Conservation (phyloP, 2,888 invertebrate genomes). For the Sussaba pulchella region DNA sequence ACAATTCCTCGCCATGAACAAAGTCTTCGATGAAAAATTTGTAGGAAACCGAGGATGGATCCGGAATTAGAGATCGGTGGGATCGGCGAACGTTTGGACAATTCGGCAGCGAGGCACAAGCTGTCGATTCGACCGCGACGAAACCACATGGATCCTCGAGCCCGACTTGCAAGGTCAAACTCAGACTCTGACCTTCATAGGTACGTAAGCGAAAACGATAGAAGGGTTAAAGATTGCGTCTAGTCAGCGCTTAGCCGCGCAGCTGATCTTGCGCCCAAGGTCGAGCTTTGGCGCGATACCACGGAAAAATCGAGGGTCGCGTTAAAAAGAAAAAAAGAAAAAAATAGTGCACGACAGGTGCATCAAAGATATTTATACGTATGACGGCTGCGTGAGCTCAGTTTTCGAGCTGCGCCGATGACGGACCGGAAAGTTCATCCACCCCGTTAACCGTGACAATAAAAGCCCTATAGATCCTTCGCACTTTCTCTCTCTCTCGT, state of each 20-base stretch:
- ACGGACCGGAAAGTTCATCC: constrained; percentile 45
- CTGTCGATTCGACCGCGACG: constrained; percentile 90
- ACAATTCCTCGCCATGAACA: constrained; percentile 23
- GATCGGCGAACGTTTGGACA: constrained; percentile 88
- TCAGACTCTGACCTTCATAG: constrained; percentile 75
- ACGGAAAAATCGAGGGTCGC: background rate
- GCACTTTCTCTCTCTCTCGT: too few species aligned
- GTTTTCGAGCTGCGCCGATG: constrained; percentile 6
- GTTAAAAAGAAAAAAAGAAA: background rate
- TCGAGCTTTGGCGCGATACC: constrained; percentile 4
- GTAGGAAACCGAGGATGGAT: constrained; percentile 84
- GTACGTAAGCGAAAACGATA: constrained; percentile 67
- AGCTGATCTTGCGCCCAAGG: constrained; percentile 26
- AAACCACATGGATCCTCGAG: constrained; percentile 87
- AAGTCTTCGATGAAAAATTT: constrained; percentile 66
- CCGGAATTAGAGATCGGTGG: constrained; percentile 87
- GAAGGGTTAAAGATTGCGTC: constrained; percentile 18
- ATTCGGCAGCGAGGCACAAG: constrained; percentile 91
- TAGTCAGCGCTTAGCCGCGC: constrained; percentile 66
- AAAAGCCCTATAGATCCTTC: constrained; percentile 46
- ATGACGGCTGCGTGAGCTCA: background rate
- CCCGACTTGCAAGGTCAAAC: constrained; percentile 76
- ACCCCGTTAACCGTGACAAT: constrained; percentile 23
- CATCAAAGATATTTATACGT: constrained; percentile 19
- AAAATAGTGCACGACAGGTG: constrained; percentile 12